phyloP scores from a whole-genome alignment of 2,797 vertebrate genomes.

The Heliangelus exortis region DNA sequence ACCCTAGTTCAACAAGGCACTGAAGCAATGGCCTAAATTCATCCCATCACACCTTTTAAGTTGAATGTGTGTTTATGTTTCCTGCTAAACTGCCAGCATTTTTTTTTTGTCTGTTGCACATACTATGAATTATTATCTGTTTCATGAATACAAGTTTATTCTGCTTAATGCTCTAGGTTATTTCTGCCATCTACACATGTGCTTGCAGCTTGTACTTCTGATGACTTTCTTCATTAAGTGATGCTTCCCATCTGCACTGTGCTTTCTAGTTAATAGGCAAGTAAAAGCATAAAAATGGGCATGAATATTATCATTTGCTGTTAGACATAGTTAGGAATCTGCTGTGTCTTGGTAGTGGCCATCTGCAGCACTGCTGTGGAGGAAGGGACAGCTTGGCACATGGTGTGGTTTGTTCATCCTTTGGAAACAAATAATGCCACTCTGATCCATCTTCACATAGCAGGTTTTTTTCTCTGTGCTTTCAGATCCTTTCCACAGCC shows the following conservation, averaged over 20 bases:
- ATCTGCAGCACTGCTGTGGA: background rate
- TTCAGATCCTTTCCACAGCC: background rate
- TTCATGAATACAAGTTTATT: background rate
- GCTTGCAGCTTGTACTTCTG: background rate
- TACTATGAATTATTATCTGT: slow-evolving; percentile 1
- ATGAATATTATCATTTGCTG: background rate
- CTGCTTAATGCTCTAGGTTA: background rate
- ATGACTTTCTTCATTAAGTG: background rate
- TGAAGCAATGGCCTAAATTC: background rate
- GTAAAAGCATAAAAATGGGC: background rate
- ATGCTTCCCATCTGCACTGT: background rate
- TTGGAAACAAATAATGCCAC: background rate
- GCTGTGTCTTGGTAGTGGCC: background rate
- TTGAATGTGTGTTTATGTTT: background rate
- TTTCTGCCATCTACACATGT: background rate
- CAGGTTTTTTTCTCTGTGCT: background rate
- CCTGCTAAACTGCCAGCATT: background rate
- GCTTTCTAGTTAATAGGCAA: background rate
- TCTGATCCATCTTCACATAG: background rate
- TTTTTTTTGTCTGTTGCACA: background rate
- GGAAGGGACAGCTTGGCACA: background rate
- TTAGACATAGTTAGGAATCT: background rate
- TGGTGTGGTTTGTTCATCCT: background rate
- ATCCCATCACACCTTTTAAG: background rate
- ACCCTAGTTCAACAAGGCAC: background rate